Percentiles rank a stretch among this genome's conserved stretches.
phyloP scores from a whole-genome alignment of 2,113 vertebrate genomes.

The Melozone crissalis region DNA sequence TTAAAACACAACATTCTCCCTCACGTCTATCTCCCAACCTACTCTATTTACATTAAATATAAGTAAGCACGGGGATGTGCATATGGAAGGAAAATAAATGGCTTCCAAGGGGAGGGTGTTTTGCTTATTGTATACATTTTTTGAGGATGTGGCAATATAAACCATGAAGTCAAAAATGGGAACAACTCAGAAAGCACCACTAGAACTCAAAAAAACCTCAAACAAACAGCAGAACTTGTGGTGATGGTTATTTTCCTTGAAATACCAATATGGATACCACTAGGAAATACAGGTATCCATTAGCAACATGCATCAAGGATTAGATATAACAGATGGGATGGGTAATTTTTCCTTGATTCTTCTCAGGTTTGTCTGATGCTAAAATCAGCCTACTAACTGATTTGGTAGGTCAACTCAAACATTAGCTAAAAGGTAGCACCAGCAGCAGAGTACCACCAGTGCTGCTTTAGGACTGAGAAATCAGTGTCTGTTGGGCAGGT shows the following conservation, averaged over 20 bases:
- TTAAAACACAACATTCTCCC: constrained; percentile 53
- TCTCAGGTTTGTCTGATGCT: background rate
- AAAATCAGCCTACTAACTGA: background rate
- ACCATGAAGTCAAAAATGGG: background rate
- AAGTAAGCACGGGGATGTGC: background rate
- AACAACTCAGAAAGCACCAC: background rate
- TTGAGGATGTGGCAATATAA: background rate
- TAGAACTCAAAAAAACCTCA: background rate
- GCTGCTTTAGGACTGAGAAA: background rate
- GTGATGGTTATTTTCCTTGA: background rate
- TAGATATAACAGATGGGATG: background rate
- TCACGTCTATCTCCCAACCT: constrained; percentile 15
- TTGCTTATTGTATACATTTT: background rate
- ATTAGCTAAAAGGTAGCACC: background rate
- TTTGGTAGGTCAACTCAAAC: background rate
- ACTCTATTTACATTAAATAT: constrained; percentile 17
- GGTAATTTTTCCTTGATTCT: background rate
- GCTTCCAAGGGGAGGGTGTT: background rate
- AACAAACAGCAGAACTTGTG: background rate
- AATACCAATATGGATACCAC: background rate
- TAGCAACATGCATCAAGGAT: background rate
- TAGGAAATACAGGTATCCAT: background rate
- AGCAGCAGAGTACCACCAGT: background rate
- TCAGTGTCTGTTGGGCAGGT: background rate
- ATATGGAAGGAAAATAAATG: background rate